phyloP scores from a whole-genome alignment of 2,113 vertebrate species.

The Leuciscus idus region DNA sequence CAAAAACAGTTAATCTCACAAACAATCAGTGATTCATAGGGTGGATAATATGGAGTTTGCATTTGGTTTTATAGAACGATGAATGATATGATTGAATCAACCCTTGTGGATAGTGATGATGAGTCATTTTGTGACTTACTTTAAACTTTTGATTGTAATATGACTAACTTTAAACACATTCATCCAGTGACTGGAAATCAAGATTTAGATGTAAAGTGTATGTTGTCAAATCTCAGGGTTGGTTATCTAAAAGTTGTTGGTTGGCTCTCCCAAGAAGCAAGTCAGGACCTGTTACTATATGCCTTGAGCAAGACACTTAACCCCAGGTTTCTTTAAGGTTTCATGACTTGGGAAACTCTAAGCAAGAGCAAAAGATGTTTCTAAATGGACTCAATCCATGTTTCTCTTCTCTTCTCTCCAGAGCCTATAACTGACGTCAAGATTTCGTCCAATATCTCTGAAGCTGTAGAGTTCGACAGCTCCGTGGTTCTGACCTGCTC shows the following conservation, averaged over 20 bases:
- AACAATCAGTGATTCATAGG: neutral
- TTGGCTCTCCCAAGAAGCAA: neutral
- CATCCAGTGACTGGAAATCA: neutral
- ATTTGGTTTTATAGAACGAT: neutral
- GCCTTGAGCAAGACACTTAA: neutral
- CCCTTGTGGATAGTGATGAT: neutral
- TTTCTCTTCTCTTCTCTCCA: conserved; percentile 43
- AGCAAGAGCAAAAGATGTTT: neutral
- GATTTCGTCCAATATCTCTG: conserved; percentile 50
- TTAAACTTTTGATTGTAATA: neutral
- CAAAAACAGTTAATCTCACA: neutral
- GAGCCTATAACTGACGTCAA: conserved; percentile 62
- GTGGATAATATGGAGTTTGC: neutral
- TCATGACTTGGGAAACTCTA: neutral
- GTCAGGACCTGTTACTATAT: neutral
- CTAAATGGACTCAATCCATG: neutral
- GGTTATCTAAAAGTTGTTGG: neutral
- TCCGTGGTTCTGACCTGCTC: conserved; percentile 69
- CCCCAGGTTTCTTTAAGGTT: neutral
- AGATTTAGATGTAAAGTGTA: neutral
- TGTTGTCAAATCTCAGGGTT: neutral
- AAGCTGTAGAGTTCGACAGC: conserved; percentile 67
- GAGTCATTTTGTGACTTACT: neutral
- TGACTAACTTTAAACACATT: neutral
- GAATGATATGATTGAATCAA: neutral